A percentile compares a stretch with the other conserved stretches of the same genome.
These are phyloP conservation scores for Atethmia centrago DNA, from an alignment of 2,888 invertebrate genomes.

Conservation along the genomic window DNA sequence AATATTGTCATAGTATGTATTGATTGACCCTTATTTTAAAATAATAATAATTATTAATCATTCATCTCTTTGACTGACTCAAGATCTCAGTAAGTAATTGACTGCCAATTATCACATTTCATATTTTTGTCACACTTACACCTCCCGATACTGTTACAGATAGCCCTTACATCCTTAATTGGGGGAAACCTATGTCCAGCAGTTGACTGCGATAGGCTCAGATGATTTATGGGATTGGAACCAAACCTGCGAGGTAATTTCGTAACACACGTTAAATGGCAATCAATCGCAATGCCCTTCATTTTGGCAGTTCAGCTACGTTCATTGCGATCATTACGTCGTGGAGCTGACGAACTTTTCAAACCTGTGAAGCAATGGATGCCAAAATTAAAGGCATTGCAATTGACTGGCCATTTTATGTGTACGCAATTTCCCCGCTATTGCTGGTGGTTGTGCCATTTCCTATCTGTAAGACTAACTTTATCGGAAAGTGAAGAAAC, in stretches of 20 bases:
- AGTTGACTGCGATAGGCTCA: background rate
- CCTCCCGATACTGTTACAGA: slow-evolving; percentile 25
- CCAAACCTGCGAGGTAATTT: background rate
- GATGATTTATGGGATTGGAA: background rate
- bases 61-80: slow-evolving; percentile 14
- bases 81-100: slow-evolving; percentile 28
- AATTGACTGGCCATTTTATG: no score
- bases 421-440: background rate
- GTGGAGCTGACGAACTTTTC: no score
- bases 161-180: background rate
- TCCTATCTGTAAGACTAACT: background rate
- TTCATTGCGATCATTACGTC: no score
- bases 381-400: no score
- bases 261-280: no score
- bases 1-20: background rate
- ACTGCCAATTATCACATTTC: background rate
- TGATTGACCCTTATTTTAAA: background rate
- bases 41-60: background rate
- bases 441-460: background rate
- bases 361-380: no score
- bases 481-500: slow-evolving; percentile 23
- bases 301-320: no score
- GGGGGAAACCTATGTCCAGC: background rate
- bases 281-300: no score
- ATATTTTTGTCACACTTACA: background rate